Base-by-base conservation (phyloP, 2,888 invertebrate species). In the Drosophila emarginata region DNA sequence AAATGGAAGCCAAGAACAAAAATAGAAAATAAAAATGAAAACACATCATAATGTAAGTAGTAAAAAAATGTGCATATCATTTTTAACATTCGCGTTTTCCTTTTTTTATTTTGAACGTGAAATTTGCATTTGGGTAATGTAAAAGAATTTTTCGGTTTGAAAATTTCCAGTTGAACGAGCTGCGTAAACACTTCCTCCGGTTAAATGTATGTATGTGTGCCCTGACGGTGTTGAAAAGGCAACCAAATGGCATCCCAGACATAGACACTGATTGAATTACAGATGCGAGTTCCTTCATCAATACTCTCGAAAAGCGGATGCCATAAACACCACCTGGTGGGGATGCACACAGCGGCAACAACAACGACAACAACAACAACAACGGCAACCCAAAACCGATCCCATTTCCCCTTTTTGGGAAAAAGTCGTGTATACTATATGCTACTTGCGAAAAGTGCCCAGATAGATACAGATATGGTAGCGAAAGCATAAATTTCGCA, bases 231-330 rank as follows among this genome's bases (percentile, higher is more conserved):
- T 36, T 3, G 53, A 32, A 28, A 64, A 63, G 74, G 76, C 65
- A 60, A 65, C 67, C 68, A 79, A 79, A 76, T 80, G 79, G 74
- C 73, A 79, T 78, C 75, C 45, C 88, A 89, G 84, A 84, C 81
- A 82, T 76, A 82, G 87, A 86, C 87, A 86, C 89, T 84, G 89
- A 89, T 89, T 87, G 87, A 89, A 89, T 86, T 89, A 84, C 83
- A 84, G 87, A 89, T 89, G 87, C 81, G 80, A 84, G 80, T 83
- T 89, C 80, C 89, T 87, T 88, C 88, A 88, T 89, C 88, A 85
- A 89, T 88, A 87, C 88, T 88, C 74, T 88, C 73, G 74, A 84
- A 88, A 64, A 83, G 78, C 89, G 89, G 89, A 89, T 89, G 89
- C 87, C 84, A 89, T 89, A 89, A 89, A 89, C 85, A 79, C 79